These are phyloP conservation scores for Scaptomyza reducta DNA, from an alignment of 2,888 invertebrate species.

Conservation along the genomic window DNA sequence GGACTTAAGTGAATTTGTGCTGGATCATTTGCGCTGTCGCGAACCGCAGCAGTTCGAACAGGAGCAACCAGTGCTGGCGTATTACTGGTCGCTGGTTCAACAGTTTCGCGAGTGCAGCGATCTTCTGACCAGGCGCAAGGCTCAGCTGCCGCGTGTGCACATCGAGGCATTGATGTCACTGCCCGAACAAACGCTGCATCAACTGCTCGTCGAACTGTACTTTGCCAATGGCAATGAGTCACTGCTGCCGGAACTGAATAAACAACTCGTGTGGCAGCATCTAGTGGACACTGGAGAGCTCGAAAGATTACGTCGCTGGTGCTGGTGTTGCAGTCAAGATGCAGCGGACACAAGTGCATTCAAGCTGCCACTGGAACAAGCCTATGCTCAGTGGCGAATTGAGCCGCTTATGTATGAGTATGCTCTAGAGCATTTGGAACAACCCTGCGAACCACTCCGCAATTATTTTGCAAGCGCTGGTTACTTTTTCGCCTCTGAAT, in stretches of 20 bases:
- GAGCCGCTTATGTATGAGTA: conserved; percentile 82
- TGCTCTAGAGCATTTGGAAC: conserved; percentile 66
- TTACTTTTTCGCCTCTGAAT: conserved; percentile 87
- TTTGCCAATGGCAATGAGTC: conserved; percentile 81
- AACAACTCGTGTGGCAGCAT: conserved; percentile 80
- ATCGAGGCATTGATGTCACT: conserved; percentile 81
- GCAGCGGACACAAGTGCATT: neutral
- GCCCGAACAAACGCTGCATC: conserved; percentile 74
- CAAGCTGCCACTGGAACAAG: conserved; percentile 54
- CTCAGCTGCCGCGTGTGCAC: conserved; percentile 72
- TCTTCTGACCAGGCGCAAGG: conserved; percentile 39
- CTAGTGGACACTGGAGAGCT: conserved; percentile 70
- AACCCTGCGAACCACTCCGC: conserved; percentile 73
- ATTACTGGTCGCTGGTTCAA: conserved; percentile 79
- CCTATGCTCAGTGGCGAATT: conserved; percentile 76
- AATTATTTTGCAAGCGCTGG: conserved; percentile 85
- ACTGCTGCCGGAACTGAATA: conserved; percentile 81
- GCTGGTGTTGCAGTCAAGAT: conserved; percentile 32
- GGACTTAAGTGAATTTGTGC: conserved; percentile 88
- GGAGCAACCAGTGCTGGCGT: conserved; percentile 71
- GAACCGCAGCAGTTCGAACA: conserved; percentile 80
- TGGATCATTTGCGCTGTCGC: conserved; percentile 87
- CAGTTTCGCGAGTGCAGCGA: conserved; percentile 68
- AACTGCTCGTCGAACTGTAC: conserved; percentile 80
- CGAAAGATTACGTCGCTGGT: conserved; percentile 78